phyloP scores from a whole-genome alignment of 2,888 invertebrate genomes.

The Euspilapteryx auroguttella region DNA sequence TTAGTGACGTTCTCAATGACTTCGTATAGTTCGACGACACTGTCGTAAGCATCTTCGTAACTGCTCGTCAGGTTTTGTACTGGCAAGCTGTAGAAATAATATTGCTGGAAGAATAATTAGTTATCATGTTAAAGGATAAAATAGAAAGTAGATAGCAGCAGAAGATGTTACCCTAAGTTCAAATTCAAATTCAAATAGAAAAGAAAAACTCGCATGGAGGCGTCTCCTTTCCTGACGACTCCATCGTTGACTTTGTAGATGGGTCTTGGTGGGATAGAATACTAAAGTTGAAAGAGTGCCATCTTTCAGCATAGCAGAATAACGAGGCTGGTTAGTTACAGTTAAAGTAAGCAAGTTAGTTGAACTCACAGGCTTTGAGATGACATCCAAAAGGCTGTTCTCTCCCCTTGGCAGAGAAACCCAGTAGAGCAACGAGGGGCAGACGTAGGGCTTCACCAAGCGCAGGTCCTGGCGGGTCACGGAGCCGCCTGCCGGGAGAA shows the following conservation, averaged over 20 bases:
- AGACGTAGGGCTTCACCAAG: constrained; percentile 30
- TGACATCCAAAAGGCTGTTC: constrained; percentile 36
- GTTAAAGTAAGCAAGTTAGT: neutral
- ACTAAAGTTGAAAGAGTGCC: no score
- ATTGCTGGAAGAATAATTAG: constrained; percentile 32
- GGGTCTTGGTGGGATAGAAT: no score
- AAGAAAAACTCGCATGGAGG: no score
- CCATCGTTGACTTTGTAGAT: no score
- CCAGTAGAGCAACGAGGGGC: constrained; percentile 48
- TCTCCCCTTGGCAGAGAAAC: constrained; percentile 43
- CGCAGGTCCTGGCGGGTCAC: constrained; percentile 17
- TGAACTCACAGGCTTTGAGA: constrained; percentile 43
- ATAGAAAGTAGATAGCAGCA: no score
- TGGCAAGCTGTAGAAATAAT: constrained; percentile 27
- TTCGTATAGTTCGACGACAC: constrained; percentile 14
- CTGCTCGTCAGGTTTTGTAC: constrained; percentile 26
- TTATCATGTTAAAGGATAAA: no score
- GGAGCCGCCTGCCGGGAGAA: constrained; percentile 25
- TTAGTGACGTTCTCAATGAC: neutral
- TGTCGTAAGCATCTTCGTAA: constrained; percentile 24
- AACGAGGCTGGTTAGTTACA: no score
- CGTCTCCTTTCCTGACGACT: no score
- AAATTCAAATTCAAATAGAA: no score
- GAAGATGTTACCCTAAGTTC: no score
- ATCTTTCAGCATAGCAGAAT: no score